Conservation (phyloP, 1,140 invertebrate genomes). For the Coenobita brevimanus region DNA sequence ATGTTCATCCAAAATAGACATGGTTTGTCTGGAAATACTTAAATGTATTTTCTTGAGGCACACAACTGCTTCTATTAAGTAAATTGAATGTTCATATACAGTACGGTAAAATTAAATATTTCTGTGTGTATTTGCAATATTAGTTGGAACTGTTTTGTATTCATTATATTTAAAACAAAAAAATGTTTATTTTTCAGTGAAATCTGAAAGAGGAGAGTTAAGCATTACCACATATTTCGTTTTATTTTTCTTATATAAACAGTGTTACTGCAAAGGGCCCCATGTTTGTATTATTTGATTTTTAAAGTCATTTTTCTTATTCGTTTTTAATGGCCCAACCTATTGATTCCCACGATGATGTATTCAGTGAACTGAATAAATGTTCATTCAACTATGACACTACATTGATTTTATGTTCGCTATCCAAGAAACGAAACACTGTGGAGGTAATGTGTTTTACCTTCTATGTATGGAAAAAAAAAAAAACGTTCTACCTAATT, state of each 20-base stretch:
- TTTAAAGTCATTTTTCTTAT: neutral
- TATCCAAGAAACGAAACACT: too few relatives aligned
- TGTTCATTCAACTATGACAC: neutral
- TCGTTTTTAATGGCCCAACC: neutral
- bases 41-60: neutral
- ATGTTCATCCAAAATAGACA: neutral
- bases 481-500: neutral
- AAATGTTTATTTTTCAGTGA: neutral
- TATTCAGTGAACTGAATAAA: neutral
- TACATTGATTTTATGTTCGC: neutral
- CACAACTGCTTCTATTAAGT: neutral
- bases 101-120: too few relatives aligned
- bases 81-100: neutral
- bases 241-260: too few relatives aligned
- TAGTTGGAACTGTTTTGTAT: too few relatives aligned
- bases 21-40: neutral
- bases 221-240: conserved; percentile 9
- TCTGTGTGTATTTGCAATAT: too few relatives aligned
- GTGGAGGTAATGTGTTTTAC: conserved; percentile 13
- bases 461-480: neutral
- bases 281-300: neutral
- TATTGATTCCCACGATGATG: neutral
- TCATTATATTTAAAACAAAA: too few relatives aligned
- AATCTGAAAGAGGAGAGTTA: neutral
- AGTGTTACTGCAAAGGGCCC: too few relatives aligned